phyloP scores from a whole-genome alignment of 1,140 invertebrate species.

The Protaetia brevitarsis region DNA sequence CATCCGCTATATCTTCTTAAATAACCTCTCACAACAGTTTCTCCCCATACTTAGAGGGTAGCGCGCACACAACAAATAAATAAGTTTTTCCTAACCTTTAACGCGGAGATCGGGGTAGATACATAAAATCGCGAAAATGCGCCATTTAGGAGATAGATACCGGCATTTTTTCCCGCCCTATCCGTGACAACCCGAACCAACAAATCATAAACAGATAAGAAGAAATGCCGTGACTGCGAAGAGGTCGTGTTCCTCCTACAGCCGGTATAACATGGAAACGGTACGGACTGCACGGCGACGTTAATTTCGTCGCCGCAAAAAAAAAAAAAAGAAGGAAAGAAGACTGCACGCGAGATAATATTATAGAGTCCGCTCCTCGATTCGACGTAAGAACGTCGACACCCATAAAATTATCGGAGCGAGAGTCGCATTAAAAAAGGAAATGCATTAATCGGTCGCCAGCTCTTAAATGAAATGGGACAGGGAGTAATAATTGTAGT shows the following conservation, averaged over 20 bases:
- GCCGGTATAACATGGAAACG: neutral
- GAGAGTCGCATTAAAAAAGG: conserved; percentile 34
- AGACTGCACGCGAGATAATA: conserved; percentile 21
- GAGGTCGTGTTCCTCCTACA: neutral
- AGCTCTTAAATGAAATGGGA: conserved; percentile 33
- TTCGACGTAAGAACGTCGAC: conserved; percentile 31
- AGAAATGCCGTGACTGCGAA: conserved; percentile 14
- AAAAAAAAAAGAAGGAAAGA: neutral
- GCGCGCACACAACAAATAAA: neutral
- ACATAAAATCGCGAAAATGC: conserved; percentile 21
- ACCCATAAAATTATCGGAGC: conserved; percentile 32
- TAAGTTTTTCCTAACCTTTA: neutral
- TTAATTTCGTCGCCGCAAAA: conserved; percentile 9
- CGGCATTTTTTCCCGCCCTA: conserved; percentile 11
- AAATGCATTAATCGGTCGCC: conserved; percentile 34
- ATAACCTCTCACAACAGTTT: neutral
- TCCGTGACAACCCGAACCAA: conserved; percentile 19
- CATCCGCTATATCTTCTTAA: neutral
- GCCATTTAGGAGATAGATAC: conserved; percentile 19
- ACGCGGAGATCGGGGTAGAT: conserved; percentile 4
- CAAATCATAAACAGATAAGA: conserved; percentile 31
- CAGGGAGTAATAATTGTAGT: conserved; percentile 25
- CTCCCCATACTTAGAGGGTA: neutral
- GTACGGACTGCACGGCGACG: neutral
- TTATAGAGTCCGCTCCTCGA: conserved; percentile 18